Evolutionary conservation across 2,797 vertebrate species (phyloP), one percentile per base, ranked within the genome.

Genomic region (Brotula barbata): DNA sequence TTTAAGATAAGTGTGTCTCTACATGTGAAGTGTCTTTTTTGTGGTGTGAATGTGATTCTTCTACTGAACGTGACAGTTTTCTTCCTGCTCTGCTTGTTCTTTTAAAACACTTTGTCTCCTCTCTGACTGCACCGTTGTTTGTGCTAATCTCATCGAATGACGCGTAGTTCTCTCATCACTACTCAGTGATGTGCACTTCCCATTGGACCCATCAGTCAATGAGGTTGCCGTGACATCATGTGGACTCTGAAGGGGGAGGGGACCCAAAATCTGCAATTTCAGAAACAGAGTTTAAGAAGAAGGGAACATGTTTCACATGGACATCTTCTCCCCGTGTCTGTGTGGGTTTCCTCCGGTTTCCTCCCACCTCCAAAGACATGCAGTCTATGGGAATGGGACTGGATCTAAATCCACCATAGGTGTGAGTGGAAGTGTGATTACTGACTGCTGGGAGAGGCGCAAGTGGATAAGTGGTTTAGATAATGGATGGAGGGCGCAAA

Each of bases 11-110:
- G 41, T 63, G 42, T 25, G 8, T 42, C n/a, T n/a, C n/a, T n/a
- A n/a, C n/a, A n/a, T n/a, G n/a, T n/a, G n/a, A n/a, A n/a, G n/a
- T n/a, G n/a, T n/a, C n/a, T 1, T 41, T 28, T 19, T 17, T 52
- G n/a, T 46, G 10, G 34, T 44, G 21, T 19, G 15, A 28, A 2
- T 3, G 7, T 15, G 4, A 6, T 31, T 71, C 72, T 7, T 1
- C 37, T 88, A 97, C 77, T 96, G 94, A 67, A 96, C 89, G 0
- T 90, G 90, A 48, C 94, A 97, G 51, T 94, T 92, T 48, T 94
- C 92, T 5, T 67, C 87, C 48, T 86, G 84, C 40, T 77, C 67
- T 0, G 49, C n/a, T 47, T 72, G 61, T 12, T 59, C 46, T 36
- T 1, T 46, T 17, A 21, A 45, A 50, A 7, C 42, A 31, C 49